Evolutionary conservation across 2,113 vertebrate species (phyloP), one percentile per base, ranked within the genome.

Genomic region (Polypterus senegalus): DNA sequence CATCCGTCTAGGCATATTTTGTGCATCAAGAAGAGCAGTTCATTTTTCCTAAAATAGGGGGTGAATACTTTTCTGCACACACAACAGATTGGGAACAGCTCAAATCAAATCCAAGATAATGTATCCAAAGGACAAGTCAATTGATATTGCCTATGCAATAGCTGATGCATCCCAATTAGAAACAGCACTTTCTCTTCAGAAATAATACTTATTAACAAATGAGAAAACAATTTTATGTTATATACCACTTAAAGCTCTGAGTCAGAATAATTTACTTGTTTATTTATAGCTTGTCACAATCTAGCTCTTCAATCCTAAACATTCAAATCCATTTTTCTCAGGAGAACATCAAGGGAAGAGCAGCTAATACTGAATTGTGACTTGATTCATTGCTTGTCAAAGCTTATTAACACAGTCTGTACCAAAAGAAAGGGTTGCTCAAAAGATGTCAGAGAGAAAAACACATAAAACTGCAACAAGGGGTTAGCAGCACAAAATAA

Each of bases 401-500:
- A 56, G 47, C 10, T 11, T 54, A 11, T 9, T 52, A 48, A 27
- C 27, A 27, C 27, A 27, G 27, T 27, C 2, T 27, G 27, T 27
- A 27, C 27, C 1, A 9, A 8, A 7, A 43, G 3, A 46, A 44
- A 47, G 53, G 27, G 45, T 5, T 27, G 27, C 27, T 27, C 7
- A 63, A 63, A n/a, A 48, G 5, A 11, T 9, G 46, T 3, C 11
- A 48, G 10, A 48, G 46, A 62, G 47, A 54, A 27, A 47, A 4
- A 27, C 55, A 45, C 8, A 63, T 9, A 56, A n/a, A 54, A 52
- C 61, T 62, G 27, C 27, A 27, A 27, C 27, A 27, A 27, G 27
- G 27, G 27, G 1, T 27, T 27, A 54, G 54, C 53, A 62, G 51
- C 61, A 60, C 5, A 62, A 54, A 54, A 63, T 27, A 48, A 27